phyloP scores from a whole-genome alignment of 2,113 vertebrate genomes.

The Eretmochelys imbricata region DNA sequence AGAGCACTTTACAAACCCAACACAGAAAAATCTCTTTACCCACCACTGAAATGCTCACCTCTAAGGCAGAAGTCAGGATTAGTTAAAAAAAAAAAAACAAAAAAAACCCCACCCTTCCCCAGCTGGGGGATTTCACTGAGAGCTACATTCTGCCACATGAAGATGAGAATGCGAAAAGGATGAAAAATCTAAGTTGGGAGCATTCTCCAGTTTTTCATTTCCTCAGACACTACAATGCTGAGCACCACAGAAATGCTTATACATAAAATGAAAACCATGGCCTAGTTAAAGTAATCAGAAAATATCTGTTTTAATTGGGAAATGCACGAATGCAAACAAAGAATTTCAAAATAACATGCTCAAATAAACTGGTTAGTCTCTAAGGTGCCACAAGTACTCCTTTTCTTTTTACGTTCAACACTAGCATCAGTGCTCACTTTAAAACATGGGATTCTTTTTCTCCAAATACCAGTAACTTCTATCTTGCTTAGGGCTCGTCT shows the following conservation, averaged over 20 bases:
- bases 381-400: too few species aligned
- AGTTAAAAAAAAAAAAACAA: not conserved
- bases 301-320: not conserved
- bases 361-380: too few species aligned
- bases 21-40: not conserved
- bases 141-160: not conserved
- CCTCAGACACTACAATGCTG: not conserved
- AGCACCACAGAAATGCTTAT: not conserved
- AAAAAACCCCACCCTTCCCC: not conserved
- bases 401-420: not conserved
- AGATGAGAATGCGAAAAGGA: not conserved
- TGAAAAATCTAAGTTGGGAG: not conserved
- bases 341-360: not conserved
- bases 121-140: not conserved
- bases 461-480: not conserved
- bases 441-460: not conserved
- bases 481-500: not conserved
- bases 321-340: not conserved
- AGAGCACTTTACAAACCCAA: not conserved
- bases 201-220: not conserved
- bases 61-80: not conserved
- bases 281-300: not conserved
- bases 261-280: not conserved
- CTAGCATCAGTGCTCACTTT: not conserved
- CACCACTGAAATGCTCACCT: not conserved